These are phyloP conservation scores for Campodea augens DNA, from an alignment of 1,140 invertebrate genomes.

Conservation along the genomic window DNA sequence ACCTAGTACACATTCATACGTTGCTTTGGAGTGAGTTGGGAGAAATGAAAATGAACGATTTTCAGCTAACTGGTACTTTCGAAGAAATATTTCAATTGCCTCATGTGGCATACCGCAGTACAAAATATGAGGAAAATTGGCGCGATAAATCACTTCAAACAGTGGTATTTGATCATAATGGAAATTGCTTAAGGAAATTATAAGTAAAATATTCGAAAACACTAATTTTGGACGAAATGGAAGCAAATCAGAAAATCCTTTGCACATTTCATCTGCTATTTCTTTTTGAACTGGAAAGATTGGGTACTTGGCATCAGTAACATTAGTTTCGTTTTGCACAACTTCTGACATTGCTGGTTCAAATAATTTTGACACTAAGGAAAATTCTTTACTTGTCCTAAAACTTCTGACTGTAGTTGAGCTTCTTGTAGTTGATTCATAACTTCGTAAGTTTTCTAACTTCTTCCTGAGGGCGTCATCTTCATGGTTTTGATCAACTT, in stretches of 20 bases:
- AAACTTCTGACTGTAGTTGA: slow-evolving; percentile 11
- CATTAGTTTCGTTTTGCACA: slow-evolving; percentile 2
- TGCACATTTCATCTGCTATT: slow-evolving; percentile 18
- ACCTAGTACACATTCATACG: slow-evolving; percentile 20
- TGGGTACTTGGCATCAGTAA: background rate
- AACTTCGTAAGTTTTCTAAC: no score
- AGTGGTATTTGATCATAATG: slow-evolving; percentile 21
- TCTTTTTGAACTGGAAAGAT: slow-evolving; percentile 15
- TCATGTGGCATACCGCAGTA: slow-evolving; percentile 20
- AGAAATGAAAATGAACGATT: slow-evolving; percentile 19
- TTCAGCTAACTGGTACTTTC: slow-evolving; percentile 17
- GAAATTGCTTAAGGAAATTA: slow-evolving; percentile 20
- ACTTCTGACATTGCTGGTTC: slow-evolving; percentile 2
- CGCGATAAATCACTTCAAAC: slow-evolving; percentile 20
- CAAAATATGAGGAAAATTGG: slow-evolving; percentile 20
- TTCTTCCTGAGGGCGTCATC: background rate
- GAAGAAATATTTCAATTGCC: slow-evolving; percentile 17
- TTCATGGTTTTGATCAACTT: background rate
- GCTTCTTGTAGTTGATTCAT: slow-evolving; percentile 11
- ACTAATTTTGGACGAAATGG: slow-evolving; percentile 12
- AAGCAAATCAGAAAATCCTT: slow-evolving; percentile 16
- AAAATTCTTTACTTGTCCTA: background rate
- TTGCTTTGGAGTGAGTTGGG: slow-evolving; percentile 17
- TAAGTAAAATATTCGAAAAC: slow-evolving; percentile 17
- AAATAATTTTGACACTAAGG: slow-evolving; percentile 1